phyloP scores from a whole-genome alignment of 2,797 vertebrate genomes.

The Luscinia luscinia region DNA sequence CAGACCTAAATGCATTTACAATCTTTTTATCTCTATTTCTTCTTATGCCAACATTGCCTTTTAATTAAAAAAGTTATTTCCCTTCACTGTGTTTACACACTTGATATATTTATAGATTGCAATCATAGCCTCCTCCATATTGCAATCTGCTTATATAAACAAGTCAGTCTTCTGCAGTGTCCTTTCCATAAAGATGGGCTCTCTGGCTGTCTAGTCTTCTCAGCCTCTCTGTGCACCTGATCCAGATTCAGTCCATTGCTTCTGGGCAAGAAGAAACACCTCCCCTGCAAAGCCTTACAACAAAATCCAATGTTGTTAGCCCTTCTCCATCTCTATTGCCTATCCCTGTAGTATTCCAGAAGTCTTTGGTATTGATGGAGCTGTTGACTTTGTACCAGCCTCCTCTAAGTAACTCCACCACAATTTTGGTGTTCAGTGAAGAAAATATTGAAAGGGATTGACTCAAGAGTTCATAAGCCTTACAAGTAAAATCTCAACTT shows the following conservation, averaged over 20 bases:
- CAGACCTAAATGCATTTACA: background rate
- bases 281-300: background rate
- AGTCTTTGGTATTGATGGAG: background rate
- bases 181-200: background rate
- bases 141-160: slow-evolving; percentile 19
- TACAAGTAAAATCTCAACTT: background rate
- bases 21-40: background rate
- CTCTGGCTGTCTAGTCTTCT: background rate
- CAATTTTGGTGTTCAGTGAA: background rate
- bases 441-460: background rate
- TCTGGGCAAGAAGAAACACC: background rate
- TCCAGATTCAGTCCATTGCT: background rate
- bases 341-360: background rate
- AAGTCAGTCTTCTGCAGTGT: background rate
- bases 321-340: background rate
- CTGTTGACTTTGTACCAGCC: background rate
- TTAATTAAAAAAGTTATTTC: slow-evolving; percentile 42
- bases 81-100: background rate
- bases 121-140: background rate
- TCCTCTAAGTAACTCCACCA: background rate
- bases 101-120: slow-evolving; percentile 2
- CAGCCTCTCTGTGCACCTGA: background rate
- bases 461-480: background rate
- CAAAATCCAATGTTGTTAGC: background rate
- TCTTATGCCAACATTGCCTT: background rate